Evolutionary conservation across 2,888 invertebrate genomes (phyloP).

Genomic region (Polyommatus iphigenia): DNA sequence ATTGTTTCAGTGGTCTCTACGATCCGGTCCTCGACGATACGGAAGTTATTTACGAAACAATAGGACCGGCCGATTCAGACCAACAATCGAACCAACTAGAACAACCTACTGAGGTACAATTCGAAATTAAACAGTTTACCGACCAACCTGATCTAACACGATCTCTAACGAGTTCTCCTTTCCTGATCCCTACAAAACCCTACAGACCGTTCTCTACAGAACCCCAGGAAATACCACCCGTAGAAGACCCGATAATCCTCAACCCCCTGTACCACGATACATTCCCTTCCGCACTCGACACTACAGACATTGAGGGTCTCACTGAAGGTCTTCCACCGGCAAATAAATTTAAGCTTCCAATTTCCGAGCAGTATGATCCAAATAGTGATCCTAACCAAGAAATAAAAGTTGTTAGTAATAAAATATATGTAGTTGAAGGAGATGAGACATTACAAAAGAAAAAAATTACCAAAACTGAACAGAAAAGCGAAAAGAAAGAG

Average conservation of each 20-base stretch:
- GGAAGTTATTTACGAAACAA: conserved; percentile 62
- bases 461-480: neutral
- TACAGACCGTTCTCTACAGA: conserved; percentile 67
- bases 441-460: conserved; percentile 33
- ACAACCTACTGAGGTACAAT: conserved; percentile 66
- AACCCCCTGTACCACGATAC: conserved; percentile 61
- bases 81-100: conserved; percentile 50
- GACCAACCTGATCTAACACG: conserved; percentile 44
- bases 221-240: conserved; percentile 56
- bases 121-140: conserved; percentile 51
- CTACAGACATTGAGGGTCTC: conserved; percentile 28
- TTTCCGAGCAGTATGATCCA: conserved; percentile 67
- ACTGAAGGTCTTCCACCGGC: conserved; percentile 47
- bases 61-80: conserved; percentile 67
- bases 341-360: conserved; percentile 61
- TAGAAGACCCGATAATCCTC: conserved; percentile 67
- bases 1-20: conserved; percentile 67
- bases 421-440: conserved; percentile 31
- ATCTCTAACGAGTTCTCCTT: conserved; percentile 59
- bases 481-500: conserved; percentile 18
- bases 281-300: conserved; percentile 45
- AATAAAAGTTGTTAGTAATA: conserved; percentile 35
- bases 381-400: conserved; percentile 46
- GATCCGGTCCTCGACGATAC: conserved; percentile 68
- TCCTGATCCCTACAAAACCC: conserved; percentile 49